phyloP scores from a whole-genome alignment of 1,140 invertebrate genomes.

The Drosophila willistoni region DNA sequence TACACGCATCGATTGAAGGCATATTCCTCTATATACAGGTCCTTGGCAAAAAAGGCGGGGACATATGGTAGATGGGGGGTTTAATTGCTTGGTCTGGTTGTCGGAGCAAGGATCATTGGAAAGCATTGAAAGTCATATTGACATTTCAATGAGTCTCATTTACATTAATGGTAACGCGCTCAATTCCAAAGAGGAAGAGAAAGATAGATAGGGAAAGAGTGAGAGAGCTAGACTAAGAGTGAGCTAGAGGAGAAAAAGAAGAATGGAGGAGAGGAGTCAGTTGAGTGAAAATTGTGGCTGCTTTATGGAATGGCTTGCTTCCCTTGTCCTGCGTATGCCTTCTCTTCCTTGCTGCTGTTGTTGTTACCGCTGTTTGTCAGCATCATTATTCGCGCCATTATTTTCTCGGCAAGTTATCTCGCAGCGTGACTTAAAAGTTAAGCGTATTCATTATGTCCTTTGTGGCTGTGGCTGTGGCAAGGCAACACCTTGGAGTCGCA shows the following conservation, averaged over 20 bases:
- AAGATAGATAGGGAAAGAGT: too few species aligned
- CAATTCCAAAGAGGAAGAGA: background rate
- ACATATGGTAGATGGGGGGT: slow-evolving; percentile 22
- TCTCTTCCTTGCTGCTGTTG: slow-evolving; percentile 16
- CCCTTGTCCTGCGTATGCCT: slow-evolving; percentile 30
- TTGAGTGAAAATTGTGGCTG: slow-evolving; percentile 48
- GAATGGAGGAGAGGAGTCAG: background rate
- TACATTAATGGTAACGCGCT: slow-evolving; percentile 64
- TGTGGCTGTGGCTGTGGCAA: slow-evolving; percentile 46
- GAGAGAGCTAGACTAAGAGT: too few species aligned
- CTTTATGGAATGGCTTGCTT: slow-evolving; percentile 52
- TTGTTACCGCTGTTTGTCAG: slow-evolving; percentile 60
- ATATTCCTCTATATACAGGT: background rate
- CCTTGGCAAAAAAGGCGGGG: background rate
- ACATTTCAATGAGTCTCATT: slow-evolving; percentile 76
- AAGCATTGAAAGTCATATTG: slow-evolving; percentile 70
- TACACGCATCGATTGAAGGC: slow-evolving; percentile 58
- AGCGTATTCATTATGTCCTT: slow-evolving; percentile 79
- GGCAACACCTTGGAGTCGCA: slow-evolving; percentile 42
- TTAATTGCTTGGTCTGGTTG: slow-evolving; percentile 47
- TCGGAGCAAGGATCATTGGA: slow-evolving; percentile 45
- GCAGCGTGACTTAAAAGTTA: slow-evolving; percentile 79
- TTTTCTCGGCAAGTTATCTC: slow-evolving; percentile 69
- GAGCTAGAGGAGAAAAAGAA: background rate
- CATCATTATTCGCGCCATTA: slow-evolving; percentile 77